Percentiles rank a stretch among this genome's conserved stretches.
Conservation (phyloP, 1,140 invertebrate species). For the Pectinophora gossypiella region DNA sequence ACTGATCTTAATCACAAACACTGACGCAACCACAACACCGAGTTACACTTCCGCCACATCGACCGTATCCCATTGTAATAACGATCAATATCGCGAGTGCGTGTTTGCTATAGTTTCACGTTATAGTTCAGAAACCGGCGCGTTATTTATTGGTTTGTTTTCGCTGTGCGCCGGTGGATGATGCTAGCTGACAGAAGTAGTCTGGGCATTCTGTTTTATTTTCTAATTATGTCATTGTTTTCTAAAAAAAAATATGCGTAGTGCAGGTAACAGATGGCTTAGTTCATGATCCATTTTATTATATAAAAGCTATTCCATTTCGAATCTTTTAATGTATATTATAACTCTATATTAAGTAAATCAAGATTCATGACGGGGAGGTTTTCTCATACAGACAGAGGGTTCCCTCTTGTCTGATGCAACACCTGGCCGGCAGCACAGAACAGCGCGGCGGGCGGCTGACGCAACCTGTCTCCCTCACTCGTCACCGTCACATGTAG, state of each 20-base stretch:
- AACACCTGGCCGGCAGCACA: too few species aligned
- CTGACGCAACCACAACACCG: neutral
- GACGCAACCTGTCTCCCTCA: too few species aligned
- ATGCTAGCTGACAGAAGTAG: neutral
- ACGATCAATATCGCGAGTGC: neutral
- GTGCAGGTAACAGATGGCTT: neutral
- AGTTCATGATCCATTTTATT: neutral
- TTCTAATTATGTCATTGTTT: neutral
- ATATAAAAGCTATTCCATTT: neutral
- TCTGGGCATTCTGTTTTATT: neutral
- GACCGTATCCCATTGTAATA: neutral
- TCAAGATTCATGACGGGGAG: too few species aligned
- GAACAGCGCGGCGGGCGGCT: too few species aligned
- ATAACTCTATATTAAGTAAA: too few species aligned
- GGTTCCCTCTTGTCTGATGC: too few species aligned
- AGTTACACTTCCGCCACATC: neutral
- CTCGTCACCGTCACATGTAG: too few species aligned
- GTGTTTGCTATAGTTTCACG: neutral
- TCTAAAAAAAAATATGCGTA: too few species aligned
- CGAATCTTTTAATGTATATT: neutral
- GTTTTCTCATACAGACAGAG: too few species aligned
- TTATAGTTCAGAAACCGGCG: too few species aligned
- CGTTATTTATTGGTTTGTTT: neutral
- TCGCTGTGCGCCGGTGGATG: too few species aligned
- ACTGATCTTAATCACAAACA: neutral